Base-by-base conservation (phyloP, 2,797 vertebrate species). In the Premnoplex brunnescens region DNA sequence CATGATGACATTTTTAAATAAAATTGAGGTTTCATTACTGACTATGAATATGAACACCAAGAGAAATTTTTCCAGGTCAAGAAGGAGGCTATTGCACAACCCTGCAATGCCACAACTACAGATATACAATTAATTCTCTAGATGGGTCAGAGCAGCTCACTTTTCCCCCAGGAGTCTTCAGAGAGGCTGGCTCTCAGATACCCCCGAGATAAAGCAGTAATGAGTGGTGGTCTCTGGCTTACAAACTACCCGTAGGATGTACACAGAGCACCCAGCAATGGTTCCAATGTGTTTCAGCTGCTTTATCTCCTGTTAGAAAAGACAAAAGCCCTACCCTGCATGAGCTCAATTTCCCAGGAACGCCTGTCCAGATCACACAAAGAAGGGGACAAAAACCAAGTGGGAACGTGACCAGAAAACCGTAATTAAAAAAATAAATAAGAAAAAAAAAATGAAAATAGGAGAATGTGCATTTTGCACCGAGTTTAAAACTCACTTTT, bases 391-490 rank as follows among this genome's bases (percentile, higher is more conserved):
- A 13, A 66, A 71, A 74, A 10, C 3, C 17, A 72, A 28, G 20
- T 19, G 10, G 20, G 14, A 85, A 62, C 3, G 6, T 24, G n/a
- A 58, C 49, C 2, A 12, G 48, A 68, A 88, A 86, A 74, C 2
- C 14, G 21, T 41, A 52, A 58, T 23, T 28, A 58, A 7, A 67
- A 82, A 88, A 66, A 36, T 6, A 41, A 43, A 9, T 10, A 48
- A 6, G 8, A 19, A 21, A 6, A 23, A 23, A 8, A 30, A 58
- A 19, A 26, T 18, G 19, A 7, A 18, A 54, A 19, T 22, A 52
- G 16, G 18, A 71, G 23, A 74, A 17, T 2, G 32, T 1, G 6
- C 15, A 41, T 8, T 26, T 26, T 43, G 14, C 1, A 0, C 32
- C 9, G 9, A 43, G 12, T 73, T 90, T 58, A 79, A 78, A 93